Percentiles rank a stretch among this genome's conserved stretches.
phyloP scores from a whole-genome alignment of 37 sponge, comb jelly and placozoan species.

The Spongilla lacustris region DNA sequence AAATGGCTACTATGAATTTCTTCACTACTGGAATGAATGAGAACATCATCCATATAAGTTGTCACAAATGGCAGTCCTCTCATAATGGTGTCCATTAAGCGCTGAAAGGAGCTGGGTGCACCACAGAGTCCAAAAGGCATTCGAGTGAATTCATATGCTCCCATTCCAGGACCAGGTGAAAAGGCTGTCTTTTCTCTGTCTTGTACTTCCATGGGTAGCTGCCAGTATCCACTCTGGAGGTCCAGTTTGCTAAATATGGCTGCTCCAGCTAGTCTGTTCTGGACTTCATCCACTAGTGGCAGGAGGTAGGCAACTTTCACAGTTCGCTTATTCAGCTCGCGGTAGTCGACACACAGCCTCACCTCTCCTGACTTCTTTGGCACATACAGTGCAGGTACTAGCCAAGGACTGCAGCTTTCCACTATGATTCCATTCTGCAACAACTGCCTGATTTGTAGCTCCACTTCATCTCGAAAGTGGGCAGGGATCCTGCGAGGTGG shows the following conservation, averaged over 20 bases:
- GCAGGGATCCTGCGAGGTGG: slow-evolving; percentile 57
- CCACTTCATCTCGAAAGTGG: slow-evolving; percentile 59
- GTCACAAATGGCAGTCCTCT: slow-evolving; percentile 16
- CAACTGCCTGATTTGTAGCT: slow-evolving; percentile 45
- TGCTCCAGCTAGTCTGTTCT: slow-evolving; percentile 53
- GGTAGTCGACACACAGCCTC: slow-evolving; percentile 55
- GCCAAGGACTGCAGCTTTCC: slow-evolving; percentile 65
- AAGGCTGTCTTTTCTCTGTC: slow-evolving; percentile 64
- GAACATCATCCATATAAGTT: slow-evolving; percentile 57
- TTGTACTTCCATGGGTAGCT: slow-evolving; percentile 45
- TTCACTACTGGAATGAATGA: slow-evolving; percentile 25
- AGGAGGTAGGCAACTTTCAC: slow-evolving; percentile 63
- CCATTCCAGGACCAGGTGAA: slow-evolving; percentile 63
- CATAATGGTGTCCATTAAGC: slow-evolving; percentile 48
- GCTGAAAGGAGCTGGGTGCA: slow-evolving; percentile 62
- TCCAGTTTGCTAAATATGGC: slow-evolving; percentile 58
- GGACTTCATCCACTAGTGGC: slow-evolving; percentile 44
- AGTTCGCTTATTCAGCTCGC: slow-evolving; percentile 65
- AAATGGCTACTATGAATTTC: slow-evolving; percentile 39
- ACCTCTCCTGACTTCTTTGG: slow-evolving; percentile 57
- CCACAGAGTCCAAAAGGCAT: slow-evolving; percentile 69
- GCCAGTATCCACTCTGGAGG: slow-evolving; percentile 70
- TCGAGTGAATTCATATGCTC: slow-evolving; percentile 50
- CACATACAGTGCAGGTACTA: slow-evolving; percentile 71
- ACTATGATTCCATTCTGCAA: slow-evolving; percentile 66